Evolutionary conservation across 2,797 vertebrate genomes (phyloP).

Genomic region (Catostomus latipinnis): DNA sequence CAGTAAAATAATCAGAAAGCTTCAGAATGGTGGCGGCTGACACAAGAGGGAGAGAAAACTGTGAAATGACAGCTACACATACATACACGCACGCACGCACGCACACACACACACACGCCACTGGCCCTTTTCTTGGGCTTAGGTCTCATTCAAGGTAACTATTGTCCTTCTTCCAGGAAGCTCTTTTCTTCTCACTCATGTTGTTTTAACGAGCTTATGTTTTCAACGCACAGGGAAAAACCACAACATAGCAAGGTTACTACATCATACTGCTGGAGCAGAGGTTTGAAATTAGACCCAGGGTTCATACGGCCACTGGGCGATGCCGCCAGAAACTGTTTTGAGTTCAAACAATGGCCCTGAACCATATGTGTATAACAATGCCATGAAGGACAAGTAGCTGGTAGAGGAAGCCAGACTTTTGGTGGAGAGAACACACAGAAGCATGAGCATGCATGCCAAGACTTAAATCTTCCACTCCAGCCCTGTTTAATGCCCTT

Average conservation of each 20-base stretch:
- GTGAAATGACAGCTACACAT: conserved; percentile 67
- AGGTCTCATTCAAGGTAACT: conserved; percentile 59
- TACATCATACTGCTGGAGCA: conserved; percentile 46
- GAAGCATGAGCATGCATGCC: conserved; percentile 24
- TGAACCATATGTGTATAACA: conserved; percentile 45
- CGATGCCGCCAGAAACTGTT: conserved; percentile 43
- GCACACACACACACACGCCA: background rate
- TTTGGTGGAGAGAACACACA: conserved; percentile 32
- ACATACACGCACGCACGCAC: conserved; percentile 4
- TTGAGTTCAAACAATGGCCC: conserved; percentile 41
- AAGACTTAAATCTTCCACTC: conserved; percentile 16
- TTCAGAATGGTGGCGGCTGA: conserved; percentile 49
- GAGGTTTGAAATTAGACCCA: conserved; percentile 48
- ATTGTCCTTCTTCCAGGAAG: conserved; percentile 60
- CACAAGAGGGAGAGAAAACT: conserved; percentile 55
- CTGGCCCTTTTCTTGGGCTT: conserved; percentile 48
- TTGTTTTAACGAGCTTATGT: conserved; percentile 60
- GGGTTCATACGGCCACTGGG: conserved; percentile 51
- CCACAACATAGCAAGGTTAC: conserved; percentile 51
- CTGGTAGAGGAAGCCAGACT: conserved; percentile 36
- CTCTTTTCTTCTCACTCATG: conserved; percentile 51
- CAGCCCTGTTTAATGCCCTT: conserved; percentile 16
- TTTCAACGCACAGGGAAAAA: conserved; percentile 54
- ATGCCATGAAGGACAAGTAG: conserved; percentile 35
- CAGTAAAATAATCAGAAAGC: conserved; percentile 65